These are phyloP conservation scores for Drosophila varians DNA, from an alignment of 1,140 invertebrate genomes.

Conservation along the genomic window DNA sequence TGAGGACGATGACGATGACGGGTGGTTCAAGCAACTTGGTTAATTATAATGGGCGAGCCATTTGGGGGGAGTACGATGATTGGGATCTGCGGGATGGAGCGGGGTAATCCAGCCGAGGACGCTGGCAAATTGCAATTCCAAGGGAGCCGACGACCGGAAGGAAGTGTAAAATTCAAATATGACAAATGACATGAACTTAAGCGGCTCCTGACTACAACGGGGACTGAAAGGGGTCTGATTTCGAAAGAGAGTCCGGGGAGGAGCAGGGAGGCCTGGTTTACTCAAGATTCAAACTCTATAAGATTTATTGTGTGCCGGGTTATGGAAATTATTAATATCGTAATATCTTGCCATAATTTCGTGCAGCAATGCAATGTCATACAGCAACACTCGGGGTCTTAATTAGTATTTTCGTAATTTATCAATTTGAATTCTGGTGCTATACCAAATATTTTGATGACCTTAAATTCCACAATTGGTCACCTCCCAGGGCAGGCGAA, in stretches of 20 bases:
- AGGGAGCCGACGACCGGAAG: constrained; percentile 72
- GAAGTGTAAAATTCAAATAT: constrained; percentile 83
- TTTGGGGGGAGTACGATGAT: constrained; percentile 47
- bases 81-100: constrained; percentile 21
- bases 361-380: constrained; percentile 2
- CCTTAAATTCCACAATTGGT: constrained; percentile 6
- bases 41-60: constrained; percentile 74
- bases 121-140: constrained; percentile 70
- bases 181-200: constrained; percentile 82
- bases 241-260: background rate
- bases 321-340: constrained; percentile 81
- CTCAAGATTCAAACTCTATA: constrained; percentile 18
- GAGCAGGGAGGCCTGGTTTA: background rate
- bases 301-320: constrained; percentile 71
- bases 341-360: constrained; percentile 74
- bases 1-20: constrained; percentile 14
- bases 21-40: constrained; percentile 61
- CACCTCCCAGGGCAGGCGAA: constrained; percentile 1
- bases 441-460: constrained; percentile 60
- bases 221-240: constrained; percentile 1
- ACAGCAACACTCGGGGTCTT: constrained; percentile 36
- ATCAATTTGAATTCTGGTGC: constrained; percentile 67
- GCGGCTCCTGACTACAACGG: constrained; percentile 43
- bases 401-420: constrained; percentile 81
- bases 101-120: background rate